Percentiles rank a stretch among this genome's conserved stretches.
These are phyloP conservation scores for Eudasyphora cyanicolor DNA, from an alignment of 2,888 invertebrate species.

Conservation along the genomic window DNA sequence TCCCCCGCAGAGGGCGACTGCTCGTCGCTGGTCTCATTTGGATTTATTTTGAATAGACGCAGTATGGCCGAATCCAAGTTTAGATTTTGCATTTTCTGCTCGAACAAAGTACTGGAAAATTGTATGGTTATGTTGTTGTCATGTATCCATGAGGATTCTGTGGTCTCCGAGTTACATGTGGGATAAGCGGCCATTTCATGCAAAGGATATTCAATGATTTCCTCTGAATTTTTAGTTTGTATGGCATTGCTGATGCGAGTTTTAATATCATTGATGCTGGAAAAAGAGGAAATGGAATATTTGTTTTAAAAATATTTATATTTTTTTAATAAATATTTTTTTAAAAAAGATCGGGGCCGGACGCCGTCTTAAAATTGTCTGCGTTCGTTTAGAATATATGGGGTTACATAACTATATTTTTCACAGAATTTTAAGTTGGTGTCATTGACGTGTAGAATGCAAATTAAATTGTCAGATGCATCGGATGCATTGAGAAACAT, in stretches of 20 bases:
- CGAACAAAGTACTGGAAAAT: conserved; percentile 77
- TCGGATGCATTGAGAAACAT: too few species aligned
- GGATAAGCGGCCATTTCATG: conserved; percentile 79
- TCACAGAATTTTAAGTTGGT: too few species aligned
- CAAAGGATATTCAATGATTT: conserved; percentile 69
- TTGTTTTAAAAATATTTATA: not conserved
- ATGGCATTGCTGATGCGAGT: conserved; percentile 74
- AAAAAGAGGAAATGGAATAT: conserved; percentile 41
- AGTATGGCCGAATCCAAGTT: conserved; percentile 77
- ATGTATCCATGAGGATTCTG: conserved; percentile 74
- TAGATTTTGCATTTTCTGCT: conserved; percentile 71
- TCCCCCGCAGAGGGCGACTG: not conserved
- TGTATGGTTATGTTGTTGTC: conserved; percentile 76
- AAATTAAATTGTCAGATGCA: too few species aligned
- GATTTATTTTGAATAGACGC: conserved; percentile 76
- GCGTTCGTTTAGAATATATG: too few species aligned
- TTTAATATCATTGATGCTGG: conserved; percentile 75
- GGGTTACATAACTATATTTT: too few species aligned
- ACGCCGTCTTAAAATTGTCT: too few species aligned
- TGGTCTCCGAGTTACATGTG: conserved; percentile 76
- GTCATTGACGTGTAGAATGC: too few species aligned
- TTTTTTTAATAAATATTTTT: not conserved
- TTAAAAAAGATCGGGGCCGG: too few species aligned
- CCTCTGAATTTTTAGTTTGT: conserved; percentile 68
- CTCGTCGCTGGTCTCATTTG: conserved; percentile 68